Base-by-base conservation (phyloP, 2,797 vertebrate genomes). In the Myiothlypis chrysogaster region DNA sequence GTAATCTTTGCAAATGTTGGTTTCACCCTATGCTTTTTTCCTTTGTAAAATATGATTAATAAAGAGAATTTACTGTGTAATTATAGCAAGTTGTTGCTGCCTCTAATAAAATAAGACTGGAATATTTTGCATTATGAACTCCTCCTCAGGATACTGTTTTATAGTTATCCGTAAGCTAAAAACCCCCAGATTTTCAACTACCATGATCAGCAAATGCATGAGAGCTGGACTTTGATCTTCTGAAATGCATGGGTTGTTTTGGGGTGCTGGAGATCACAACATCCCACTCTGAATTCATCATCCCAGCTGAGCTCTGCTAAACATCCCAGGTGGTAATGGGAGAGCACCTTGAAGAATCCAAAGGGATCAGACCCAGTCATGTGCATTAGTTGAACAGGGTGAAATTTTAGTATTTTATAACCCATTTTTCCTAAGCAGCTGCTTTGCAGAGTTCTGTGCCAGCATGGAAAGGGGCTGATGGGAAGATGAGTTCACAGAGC, bases 11-110 rank as follows among this genome's bases (percentile, higher is more conserved):
- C 37, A 71, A 81, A 27, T 35, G 18, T 14, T 79, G 9, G 19
- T 18, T 65, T 65, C 34, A 57, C 13, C 14, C 11, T 35, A 6
- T 41, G 3, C 6, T 11, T 47, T 35, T 32, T 32, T 24, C 24
- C 12, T 52, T 80, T 71, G 14, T 47, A 30, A 72, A 72, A 69
- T 4, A 65, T 4, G 17, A 39, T n/a, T 77, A 18, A 24, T 28
- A 43, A 20, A 63, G 24, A 10, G 18, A 64, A 59, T 1, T 0
- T 32, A 4, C 37, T 50, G 12, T 39, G 4, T 46, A 46, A 83
- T 19, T 64, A 16, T 41, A 43, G 34, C 0, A 1, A 24, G 15
- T 65, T 57, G 13, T 59, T 65, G 15, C 16, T 44, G n/a, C 0
- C 34, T 72, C 82, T 50, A 52, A 12, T 82, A 63, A 76, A n/a